Evolutionary conservation across 2,888 invertebrate species (phyloP).

Genomic region (Mycogona germanica): DNA sequence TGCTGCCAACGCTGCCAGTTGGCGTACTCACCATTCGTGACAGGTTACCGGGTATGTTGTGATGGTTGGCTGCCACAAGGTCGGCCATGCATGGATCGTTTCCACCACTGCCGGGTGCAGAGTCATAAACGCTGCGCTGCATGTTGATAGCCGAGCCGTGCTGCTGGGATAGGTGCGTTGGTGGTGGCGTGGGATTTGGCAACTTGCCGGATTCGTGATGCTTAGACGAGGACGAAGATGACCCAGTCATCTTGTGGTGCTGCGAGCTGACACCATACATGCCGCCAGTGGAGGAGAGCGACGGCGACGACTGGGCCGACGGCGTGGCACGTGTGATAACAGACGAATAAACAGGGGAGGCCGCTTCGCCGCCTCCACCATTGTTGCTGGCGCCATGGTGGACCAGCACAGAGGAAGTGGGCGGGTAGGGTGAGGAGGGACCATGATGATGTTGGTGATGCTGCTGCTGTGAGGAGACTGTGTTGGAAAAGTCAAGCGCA

Average conservation of each 20-base stretch:
- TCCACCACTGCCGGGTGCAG: not conserved
- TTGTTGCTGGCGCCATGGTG: too few relatives aligned
- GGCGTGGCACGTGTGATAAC: conserved; percentile 18
- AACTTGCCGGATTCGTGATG: conserved; percentile 9
- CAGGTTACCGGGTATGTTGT: conserved; percentile 3
- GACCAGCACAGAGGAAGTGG: conserved; percentile 4
- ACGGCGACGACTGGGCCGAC: too few relatives aligned
- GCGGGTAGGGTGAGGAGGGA: conserved; percentile 1
- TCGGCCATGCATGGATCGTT: conserved; percentile 8
- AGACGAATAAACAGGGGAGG: conserved; percentile 18
- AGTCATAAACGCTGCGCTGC: not conserved
- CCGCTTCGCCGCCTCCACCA: too few relatives aligned
- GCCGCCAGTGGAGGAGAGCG: conserved; percentile 8
- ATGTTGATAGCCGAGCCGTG: not conserved
- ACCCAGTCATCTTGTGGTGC: conserved; percentile 10
- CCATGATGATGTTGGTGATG: not conserved
- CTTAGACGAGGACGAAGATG: not conserved
- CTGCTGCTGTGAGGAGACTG: not conserved
- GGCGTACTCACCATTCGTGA: conserved; percentile 6
- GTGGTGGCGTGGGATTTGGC: conserved; percentile 8
- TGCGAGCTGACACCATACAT: conserved; percentile 5
- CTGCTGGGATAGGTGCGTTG: not conserved
- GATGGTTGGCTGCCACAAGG: conserved; percentile 9
- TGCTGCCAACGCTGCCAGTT: not conserved
- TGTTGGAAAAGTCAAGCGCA: conserved; percentile 12